Evolutionary conservation across 2,888 invertebrate species (phyloP).

Genomic region (Alitta virens): DNA sequence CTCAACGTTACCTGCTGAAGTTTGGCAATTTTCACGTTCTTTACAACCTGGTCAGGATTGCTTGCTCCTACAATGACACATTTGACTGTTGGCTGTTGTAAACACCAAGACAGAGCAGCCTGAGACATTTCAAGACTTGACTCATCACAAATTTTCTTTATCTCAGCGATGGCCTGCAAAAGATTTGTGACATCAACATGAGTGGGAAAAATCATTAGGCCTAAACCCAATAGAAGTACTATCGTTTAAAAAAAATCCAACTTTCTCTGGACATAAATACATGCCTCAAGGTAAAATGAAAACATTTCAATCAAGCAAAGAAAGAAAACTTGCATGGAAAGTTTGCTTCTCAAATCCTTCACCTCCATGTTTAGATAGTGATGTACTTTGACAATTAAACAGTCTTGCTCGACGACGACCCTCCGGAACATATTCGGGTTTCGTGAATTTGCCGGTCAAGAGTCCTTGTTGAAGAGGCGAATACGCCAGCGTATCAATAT

Average conservation of each 20-base stretch:
- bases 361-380: conserved; percentile 42
- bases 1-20: conserved; percentile 41
- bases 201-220: too few relatives aligned
- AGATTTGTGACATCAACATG: too few relatives aligned
- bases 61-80: conserved; percentile 47
- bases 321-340: conserved; percentile 38
- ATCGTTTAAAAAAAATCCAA: too few relatives aligned
- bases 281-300: too few relatives aligned
- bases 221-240: too few relatives aligned
- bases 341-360: conserved; percentile 48
- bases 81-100: conserved; percentile 39
- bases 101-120: conserved; percentile 46
- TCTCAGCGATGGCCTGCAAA: conserved; percentile 37
- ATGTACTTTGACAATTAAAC: conserved; percentile 40
- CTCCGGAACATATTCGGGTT: conserved; percentile 42
- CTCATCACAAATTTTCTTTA: conserved; percentile 39
- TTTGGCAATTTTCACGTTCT: conserved; percentile 41
- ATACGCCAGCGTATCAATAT: conserved; percentile 46
- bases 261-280: too few relatives aligned
- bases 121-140: conserved; percentile 40
- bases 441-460: conserved; percentile 43
- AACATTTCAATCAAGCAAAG: too few relatives aligned
- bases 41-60: conserved; percentile 43
- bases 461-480: conserved; percentile 54
- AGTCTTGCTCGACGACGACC: conserved; percentile 45